Evolutionary conservation across 2,888 invertebrate genomes (phyloP).

Genomic region (Parelbella ahira): DNA sequence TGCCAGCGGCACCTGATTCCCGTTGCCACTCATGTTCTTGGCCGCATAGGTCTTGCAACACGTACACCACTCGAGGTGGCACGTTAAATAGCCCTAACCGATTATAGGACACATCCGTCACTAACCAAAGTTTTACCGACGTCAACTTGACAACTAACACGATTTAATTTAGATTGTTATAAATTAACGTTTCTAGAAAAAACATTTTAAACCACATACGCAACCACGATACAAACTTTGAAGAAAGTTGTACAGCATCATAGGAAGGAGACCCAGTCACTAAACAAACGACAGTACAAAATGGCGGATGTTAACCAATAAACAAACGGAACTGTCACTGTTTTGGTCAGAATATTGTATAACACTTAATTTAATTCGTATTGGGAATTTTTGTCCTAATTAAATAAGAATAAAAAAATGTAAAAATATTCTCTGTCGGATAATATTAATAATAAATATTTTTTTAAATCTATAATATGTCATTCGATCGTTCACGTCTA

Average conservation of each 20-base stretch:
- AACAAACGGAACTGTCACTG: conserved; percentile 77
- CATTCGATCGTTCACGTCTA: conserved; percentile 70
- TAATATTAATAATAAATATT: conserved; percentile 60
- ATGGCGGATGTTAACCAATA: conserved; percentile 81
- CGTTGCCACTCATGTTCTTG: conserved; percentile 83
- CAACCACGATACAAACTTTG: conserved; percentile 64
- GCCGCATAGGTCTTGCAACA: conserved; percentile 81
- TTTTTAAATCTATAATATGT: conserved; percentile 65
- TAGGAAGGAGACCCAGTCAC: conserved; percentile 69
- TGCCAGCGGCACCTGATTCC: conserved; percentile 83
- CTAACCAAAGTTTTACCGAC: conserved; percentile 66
- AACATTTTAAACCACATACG: conserved; percentile 71
- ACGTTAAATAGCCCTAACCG: conserved; percentile 77
- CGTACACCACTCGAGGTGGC: conserved; percentile 83
- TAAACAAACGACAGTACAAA: conserved; percentile 81
- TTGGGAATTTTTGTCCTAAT: conserved; percentile 41
- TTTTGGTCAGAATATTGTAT: conserved; percentile 44
- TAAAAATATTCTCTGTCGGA: conserved; percentile 63
- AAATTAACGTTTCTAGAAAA: conserved; percentile 69
- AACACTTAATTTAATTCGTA: conserved; percentile 50
- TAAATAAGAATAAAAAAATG: conserved; percentile 61
- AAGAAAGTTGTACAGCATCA: conserved; percentile 66
- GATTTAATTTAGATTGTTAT: conserved; percentile 61
- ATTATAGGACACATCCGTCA: conserved; percentile 81
- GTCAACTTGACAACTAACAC: conserved; percentile 73